Percentiles rank a stretch among this genome's conserved stretches.
Evolutionary conservation across 1,140 invertebrate species (phyloP).

Genomic region (Nebria ingens): DNA sequence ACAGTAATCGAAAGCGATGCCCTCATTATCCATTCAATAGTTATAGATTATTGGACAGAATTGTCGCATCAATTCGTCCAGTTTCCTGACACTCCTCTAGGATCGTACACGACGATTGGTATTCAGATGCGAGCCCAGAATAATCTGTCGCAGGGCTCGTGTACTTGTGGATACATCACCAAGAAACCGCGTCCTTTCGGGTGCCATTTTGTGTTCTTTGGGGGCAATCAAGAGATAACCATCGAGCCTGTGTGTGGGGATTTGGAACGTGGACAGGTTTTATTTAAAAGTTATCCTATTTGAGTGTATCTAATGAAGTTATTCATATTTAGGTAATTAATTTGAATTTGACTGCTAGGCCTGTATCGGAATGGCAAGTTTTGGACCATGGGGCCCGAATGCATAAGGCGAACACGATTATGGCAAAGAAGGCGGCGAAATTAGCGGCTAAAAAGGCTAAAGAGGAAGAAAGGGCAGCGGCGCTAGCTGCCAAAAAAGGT

Average conservation of each 20-base stretch:
- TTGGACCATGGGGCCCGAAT: not conserved
- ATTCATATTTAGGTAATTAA: not conserved
- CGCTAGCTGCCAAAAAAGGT: not conserved
- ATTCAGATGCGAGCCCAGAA: not conserved
- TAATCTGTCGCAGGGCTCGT: not conserved
- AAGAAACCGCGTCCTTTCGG: not conserved
- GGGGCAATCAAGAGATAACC: not conserved
- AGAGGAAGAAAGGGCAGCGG: too few relatives aligned
- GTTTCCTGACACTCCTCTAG: not conserved
- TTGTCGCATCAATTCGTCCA: not conserved
- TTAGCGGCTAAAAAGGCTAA: not conserved
- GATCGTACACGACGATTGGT: not conserved
- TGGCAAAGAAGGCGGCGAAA: not conserved
- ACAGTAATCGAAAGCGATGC: not conserved
- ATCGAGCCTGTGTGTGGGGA: not conserved
- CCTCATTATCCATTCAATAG: not conserved
- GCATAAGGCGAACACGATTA: not conserved
- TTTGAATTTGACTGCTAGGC: not conserved
- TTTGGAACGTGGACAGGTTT: not conserved
- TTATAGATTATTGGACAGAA: constrained; percentile 2
- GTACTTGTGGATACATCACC: not conserved
- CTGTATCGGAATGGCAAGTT: not conserved
- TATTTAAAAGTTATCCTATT: not conserved
- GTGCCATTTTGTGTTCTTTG: not conserved
- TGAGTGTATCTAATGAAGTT: too few relatives aligned